These are phyloP conservation scores for Kryptolebias ocellatus DNA, from an alignment of 2,797 vertebrate species.

Conservation along the genomic window DNA sequence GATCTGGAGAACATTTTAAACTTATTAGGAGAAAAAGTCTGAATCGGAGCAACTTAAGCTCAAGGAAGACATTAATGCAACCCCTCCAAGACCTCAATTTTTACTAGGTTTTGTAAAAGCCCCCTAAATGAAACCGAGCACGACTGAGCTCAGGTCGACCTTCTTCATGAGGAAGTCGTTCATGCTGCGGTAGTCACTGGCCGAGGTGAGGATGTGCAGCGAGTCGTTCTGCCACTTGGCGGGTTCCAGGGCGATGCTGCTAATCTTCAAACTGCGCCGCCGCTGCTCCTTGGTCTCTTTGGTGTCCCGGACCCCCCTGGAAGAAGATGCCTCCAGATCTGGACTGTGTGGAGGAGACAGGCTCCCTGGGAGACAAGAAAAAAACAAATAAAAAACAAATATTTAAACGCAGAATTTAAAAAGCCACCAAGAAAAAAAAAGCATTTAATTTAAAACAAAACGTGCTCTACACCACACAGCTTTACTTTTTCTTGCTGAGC, in stretches of 20 bases:
- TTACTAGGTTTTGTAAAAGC: too few species aligned
- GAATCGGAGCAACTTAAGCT: too few species aligned
- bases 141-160: conserved; percentile 67
- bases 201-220: conserved; percentile 90
- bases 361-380: conserved; percentile 37
- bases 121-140: background rate
- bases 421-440: background rate
- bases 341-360: conserved; percentile 85
- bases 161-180: conserved; percentile 98
- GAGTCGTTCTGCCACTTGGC: conserved; percentile 92
- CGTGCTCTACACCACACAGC: too few species aligned
- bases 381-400: background rate
- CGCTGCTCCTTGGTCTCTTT: conserved; percentile 95
- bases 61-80: too few species aligned
- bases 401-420: background rate
- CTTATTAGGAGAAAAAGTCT: too few species aligned
- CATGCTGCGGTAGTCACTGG: conserved; percentile 93
- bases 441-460: too few species aligned
- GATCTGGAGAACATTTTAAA: too few species aligned
- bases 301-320: conserved; percentile 75
- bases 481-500: too few species aligned
- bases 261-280: conserved; percentile 92
- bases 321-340: conserved; percentile 77
- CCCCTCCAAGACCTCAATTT: too few species aligned
- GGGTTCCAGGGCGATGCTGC: conserved; percentile 87